Base-by-base conservation (phyloP, 1,140 invertebrate genomes). In the Platyscapa corneri region DNA sequence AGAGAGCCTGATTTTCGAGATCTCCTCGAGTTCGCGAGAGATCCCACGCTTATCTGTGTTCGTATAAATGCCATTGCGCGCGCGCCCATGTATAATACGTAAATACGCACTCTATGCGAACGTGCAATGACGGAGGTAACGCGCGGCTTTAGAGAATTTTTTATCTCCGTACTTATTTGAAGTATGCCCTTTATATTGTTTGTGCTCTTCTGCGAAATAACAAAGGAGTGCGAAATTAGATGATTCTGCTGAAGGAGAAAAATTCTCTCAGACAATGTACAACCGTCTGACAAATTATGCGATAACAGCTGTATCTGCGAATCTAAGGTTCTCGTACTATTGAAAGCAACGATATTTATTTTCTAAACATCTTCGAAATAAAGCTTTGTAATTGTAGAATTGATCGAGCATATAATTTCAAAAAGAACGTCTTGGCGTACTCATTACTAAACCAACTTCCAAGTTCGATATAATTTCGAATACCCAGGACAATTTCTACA, bases 1-100 rank as follows among this genome's bases (percentile, higher is more conserved):
- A 49, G 67, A 81, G 72, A 92, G 91, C 90, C 90, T 90, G 91
- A 92, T 92, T 92, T 90, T 91, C 90, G 91, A 91, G 90, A 92
- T 90, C 89, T 90, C 87, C 83, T 84, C 3, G 37, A 12, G 42
- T 14, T 74, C 84, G 81, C 74, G 85, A 72, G 86, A 88, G 87
- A 88, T 88, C 88, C 87, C 87, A 88, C 88, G 83, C 77, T 79
- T 84, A 27, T 84, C 46, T 74, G 46, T 74, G 42, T 56, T 18
- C 30, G 70, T 1, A 67, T 6, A 34, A 34, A 34, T 67, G 65
- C n/a, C 8, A 2, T 34, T 46, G 27, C 34, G 27, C 46, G 46
- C 20, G 46, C 49, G 18, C 49, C 76, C 10, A 30, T 37, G n/a
- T 37, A 16, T 6, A 30, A 53, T 53, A 76, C 14, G n/a, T 18